These are phyloP conservation scores for Patiria pectinifera DNA, from an alignment of 53 echinoderm and acorn worm species.

Conservation along the genomic window DNA sequence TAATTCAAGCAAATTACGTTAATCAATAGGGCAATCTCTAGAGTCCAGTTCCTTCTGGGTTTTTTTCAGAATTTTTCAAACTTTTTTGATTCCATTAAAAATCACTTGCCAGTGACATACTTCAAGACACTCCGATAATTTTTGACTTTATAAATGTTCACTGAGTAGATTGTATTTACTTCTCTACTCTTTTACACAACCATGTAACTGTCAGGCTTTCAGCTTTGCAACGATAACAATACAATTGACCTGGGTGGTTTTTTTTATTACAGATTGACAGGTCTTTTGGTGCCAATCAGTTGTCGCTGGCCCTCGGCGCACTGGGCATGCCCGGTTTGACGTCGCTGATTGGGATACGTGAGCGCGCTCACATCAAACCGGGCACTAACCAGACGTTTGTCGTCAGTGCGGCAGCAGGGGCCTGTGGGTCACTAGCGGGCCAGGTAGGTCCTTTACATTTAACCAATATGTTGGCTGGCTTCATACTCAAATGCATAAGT, in stretches of 20 bases:
- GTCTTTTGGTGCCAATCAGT: slow-evolving; percentile 65
- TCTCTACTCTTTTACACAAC: too few relatives aligned
- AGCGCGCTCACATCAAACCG: slow-evolving; percentile 71
- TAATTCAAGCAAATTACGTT: too few relatives aligned
- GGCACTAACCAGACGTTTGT: slow-evolving; percentile 83
- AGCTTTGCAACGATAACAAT: not conserved
- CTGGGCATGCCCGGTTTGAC: slow-evolving; percentile 83
- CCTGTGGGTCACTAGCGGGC: slow-evolving; percentile 80
- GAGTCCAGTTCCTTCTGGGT: too few relatives aligned
- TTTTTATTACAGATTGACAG: slow-evolving; percentile 58
- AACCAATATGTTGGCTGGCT: too few relatives aligned
- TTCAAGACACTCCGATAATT: too few relatives aligned
- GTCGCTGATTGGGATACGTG: slow-evolving; percentile 72
- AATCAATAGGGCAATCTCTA: too few relatives aligned
- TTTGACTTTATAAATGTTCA: too few relatives aligned
- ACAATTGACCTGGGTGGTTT: not conserved
- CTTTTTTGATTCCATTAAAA: too few relatives aligned
- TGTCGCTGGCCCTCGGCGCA: slow-evolving; percentile 76
- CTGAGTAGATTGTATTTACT: too few relatives aligned
- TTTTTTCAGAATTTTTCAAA: too few relatives aligned
- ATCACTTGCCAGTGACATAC: too few relatives aligned
- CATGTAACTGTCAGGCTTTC: not conserved
- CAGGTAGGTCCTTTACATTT: slow-evolving; percentile 61
- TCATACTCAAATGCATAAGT: too few relatives aligned
- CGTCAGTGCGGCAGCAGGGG: slow-evolving; percentile 82